These are phyloP conservation scores for Graphium colonna DNA, from an alignment of 2,888 invertebrate genomes.

Conservation along the genomic window DNA sequence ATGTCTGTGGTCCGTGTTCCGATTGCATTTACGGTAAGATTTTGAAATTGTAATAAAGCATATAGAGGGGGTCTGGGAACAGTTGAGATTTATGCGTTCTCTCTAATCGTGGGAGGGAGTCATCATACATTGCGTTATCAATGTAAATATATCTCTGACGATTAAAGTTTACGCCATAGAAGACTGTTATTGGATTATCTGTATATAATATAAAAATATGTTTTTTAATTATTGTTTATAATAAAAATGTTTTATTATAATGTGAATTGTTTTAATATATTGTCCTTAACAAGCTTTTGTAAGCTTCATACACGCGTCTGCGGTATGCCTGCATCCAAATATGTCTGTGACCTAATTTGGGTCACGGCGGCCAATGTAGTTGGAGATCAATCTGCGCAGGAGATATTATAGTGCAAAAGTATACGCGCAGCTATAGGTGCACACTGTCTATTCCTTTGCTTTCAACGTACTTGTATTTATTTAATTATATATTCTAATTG, in stretches of 20 bases:
- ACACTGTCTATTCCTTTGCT: no score
- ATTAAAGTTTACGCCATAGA: slow-evolving; percentile 16
- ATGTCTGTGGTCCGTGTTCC: slow-evolving; percentile 39
- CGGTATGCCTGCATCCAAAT: no score
- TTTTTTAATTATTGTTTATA: slow-evolving; percentile 77
- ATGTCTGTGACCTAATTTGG: no score
- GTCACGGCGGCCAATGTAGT: no score
- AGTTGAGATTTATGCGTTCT: slow-evolving; percentile 12
- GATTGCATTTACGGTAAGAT: slow-evolving; percentile 67
- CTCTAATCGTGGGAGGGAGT: background rate
- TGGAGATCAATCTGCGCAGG: no score
- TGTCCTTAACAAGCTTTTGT: background rate
- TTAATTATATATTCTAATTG: no score
- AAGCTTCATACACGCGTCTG: no score
- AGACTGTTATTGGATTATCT: slow-evolving; percentile 36
- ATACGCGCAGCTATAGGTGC: no score
- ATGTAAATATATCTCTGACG: slow-evolving; percentile 1
- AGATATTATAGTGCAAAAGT: no score
- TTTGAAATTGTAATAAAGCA: slow-evolving; percentile 55
- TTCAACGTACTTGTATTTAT: no score
- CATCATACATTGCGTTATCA: background rate
- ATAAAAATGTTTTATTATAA: slow-evolving; percentile 71
- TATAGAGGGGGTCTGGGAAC: slow-evolving; percentile 19
- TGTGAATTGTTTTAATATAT: slow-evolving; percentile 15
- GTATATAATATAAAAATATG: slow-evolving; percentile 51